A percentile compares a stretch with the other conserved stretches of the same genome.
These are phyloP conservation scores for Taeniopygia guttata DNA, from an alignment of 2,797 vertebrate genomes.

Conservation along the genomic window DNA sequence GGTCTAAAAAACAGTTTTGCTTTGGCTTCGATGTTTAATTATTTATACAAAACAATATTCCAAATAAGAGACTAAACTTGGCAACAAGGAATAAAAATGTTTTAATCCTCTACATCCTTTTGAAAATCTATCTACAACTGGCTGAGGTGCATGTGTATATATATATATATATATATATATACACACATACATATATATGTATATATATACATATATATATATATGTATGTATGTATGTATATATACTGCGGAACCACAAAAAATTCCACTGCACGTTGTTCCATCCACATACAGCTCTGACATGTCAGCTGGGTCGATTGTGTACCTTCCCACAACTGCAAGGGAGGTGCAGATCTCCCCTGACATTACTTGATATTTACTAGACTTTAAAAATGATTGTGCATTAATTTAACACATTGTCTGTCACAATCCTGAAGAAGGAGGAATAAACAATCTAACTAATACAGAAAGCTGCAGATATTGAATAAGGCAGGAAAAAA, in stretches of 20 bases:
- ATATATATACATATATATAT: too few species aligned
- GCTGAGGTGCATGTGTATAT: background rate
- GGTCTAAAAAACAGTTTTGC: background rate
- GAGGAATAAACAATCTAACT: background rate
- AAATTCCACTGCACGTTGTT: background rate
- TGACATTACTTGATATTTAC: background rate
- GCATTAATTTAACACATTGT: background rate
- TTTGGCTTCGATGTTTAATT: background rate
- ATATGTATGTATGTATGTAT: too few species aligned
- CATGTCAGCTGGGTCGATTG: background rate
- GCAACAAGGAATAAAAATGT: background rate
- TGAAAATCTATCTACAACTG: background rate
- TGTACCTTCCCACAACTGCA: background rate
- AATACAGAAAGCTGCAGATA: background rate
- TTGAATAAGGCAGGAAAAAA: background rate
- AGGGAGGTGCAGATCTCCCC: background rate
- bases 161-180: too few species aligned
- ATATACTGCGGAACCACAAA: background rate
- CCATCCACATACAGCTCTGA: background rate
- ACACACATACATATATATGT: too few species aligned
- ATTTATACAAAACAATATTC: constrained; percentile 25
- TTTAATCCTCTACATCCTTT: background rate
- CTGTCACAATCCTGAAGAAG: background rate
- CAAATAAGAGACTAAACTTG: background rate
- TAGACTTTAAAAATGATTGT: background rate